Percentiles rank a stretch among this genome's conserved stretches.
phyloP scores from a whole-genome alignment of 2,888 invertebrate genomes.

The Cantharis rustica region DNA sequence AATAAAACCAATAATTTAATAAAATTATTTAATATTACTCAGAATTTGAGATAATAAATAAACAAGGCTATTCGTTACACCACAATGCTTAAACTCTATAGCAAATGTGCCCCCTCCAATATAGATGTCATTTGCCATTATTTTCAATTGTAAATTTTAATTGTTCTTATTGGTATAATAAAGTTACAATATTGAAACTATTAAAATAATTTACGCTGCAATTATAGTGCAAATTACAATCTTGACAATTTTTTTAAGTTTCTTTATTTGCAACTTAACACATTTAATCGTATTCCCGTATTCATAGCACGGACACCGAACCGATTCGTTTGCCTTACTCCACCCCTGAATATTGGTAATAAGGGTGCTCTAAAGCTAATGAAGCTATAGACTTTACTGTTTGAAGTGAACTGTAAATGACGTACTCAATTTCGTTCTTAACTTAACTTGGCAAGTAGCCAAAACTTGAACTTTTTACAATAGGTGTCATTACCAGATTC shows the following conservation, averaged over 20 bases:
- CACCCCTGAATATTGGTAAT: neutral
- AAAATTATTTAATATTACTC: neutral
- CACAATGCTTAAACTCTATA: neutral
- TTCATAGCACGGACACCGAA: neutral
- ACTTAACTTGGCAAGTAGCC: neutral
- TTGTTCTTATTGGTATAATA: neutral
- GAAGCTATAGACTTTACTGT: neutral
- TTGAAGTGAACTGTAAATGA: neutral
- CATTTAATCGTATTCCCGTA: too few species aligned
- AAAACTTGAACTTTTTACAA: neutral
- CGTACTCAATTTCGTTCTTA: neutral
- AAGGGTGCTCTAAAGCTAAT: neutral
- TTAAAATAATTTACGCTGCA: neutral
- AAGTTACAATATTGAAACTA: neutral
- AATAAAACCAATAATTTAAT: neutral
- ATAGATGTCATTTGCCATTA: neutral
- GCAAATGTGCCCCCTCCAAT: neutral
- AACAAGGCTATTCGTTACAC: neutral
- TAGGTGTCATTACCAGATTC: neutral
- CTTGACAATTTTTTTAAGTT: too few species aligned
- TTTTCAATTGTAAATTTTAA: conserved; percentile 1
- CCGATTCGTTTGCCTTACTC: neutral
- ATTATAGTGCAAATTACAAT: neutral
- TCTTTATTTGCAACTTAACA: too few species aligned
- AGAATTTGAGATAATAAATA: neutral